Conservation (phyloP, 2,113 vertebrate species). For the Donacobius atricapilla region DNA sequence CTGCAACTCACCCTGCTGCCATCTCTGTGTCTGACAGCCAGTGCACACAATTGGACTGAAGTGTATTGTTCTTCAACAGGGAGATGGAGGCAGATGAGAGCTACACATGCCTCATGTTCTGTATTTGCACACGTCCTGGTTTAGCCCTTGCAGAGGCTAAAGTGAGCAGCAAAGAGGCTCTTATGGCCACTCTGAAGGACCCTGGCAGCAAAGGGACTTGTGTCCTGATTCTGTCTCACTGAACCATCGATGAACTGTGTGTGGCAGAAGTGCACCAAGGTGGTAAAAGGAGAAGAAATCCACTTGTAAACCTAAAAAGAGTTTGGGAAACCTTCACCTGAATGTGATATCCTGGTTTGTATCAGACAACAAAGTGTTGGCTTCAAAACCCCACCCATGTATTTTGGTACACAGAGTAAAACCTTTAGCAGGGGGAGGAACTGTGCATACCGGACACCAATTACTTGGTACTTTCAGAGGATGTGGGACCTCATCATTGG, state of each 20-base stretch:
- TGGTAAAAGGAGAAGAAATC: neutral
- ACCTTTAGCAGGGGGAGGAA: neutral
- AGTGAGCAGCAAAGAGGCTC: neutral
- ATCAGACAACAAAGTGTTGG: neutral
- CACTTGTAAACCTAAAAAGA: neutral
- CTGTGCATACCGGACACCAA: neutral
- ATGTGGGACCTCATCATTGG: neutral
- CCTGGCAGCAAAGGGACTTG: neutral
- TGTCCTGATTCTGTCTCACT: neutral
- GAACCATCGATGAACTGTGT: neutral
- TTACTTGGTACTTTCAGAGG: neutral
- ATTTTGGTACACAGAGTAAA: neutral
- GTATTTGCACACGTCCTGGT: neutral
- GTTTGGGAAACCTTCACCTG: neutral
- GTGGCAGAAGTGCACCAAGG: neutral
- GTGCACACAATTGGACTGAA: neutral
- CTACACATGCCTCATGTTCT: neutral
- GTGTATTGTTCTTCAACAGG: slow-evolving; percentile 9
- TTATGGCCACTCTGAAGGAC: neutral
- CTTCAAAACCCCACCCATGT: neutral
- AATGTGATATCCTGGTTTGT: neutral
- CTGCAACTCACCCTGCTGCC: neutral
- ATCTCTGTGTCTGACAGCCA: neutral
- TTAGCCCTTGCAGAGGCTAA: neutral
- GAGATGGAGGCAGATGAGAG: neutral